These are phyloP conservation scores for Campaea margaritaria DNA, from an alignment of 2,888 invertebrate genomes.

Conservation along the genomic window DNA sequence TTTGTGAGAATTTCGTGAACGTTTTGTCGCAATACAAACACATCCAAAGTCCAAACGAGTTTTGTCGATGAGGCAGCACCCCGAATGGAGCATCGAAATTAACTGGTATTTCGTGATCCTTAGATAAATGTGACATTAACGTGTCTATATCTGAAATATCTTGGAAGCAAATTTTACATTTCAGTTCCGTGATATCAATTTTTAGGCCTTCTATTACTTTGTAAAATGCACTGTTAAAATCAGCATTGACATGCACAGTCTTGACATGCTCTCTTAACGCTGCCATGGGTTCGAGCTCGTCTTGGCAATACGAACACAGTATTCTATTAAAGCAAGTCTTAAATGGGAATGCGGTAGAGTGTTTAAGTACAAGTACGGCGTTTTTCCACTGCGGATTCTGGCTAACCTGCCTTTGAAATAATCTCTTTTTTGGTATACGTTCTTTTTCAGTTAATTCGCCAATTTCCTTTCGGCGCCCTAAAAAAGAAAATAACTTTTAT, in stretches of 20 bases:
- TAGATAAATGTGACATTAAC: constrained; percentile 72
- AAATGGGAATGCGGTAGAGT: constrained; percentile 78
- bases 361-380: constrained; percentile 73
- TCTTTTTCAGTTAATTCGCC: constrained; percentile 69
- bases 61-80: constrained; percentile 75
- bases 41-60: constrained; percentile 69
- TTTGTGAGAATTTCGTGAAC: constrained; percentile 73
- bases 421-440: constrained; percentile 78
- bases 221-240: constrained; percentile 77
- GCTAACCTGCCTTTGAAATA: constrained; percentile 80
- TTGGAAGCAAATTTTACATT: constrained; percentile 68
- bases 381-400: constrained; percentile 80
- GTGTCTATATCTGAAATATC: constrained; percentile 66
- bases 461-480: constrained; percentile 75
- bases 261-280: constrained; percentile 72
- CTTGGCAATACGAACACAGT: constrained; percentile 78
- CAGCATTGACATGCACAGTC: constrained; percentile 66
- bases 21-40: constrained; percentile 76
- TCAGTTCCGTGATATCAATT: constrained; percentile 74
- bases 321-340: constrained; percentile 80
- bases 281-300: constrained; percentile 75
- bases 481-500: constrained; percentile 80
- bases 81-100: constrained; percentile 77
- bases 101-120: constrained; percentile 66
- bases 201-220: constrained; percentile 77